Conservation (phyloP, 2,888 invertebrate genomes). For the Drosophila pseudotakahashii region DNA sequence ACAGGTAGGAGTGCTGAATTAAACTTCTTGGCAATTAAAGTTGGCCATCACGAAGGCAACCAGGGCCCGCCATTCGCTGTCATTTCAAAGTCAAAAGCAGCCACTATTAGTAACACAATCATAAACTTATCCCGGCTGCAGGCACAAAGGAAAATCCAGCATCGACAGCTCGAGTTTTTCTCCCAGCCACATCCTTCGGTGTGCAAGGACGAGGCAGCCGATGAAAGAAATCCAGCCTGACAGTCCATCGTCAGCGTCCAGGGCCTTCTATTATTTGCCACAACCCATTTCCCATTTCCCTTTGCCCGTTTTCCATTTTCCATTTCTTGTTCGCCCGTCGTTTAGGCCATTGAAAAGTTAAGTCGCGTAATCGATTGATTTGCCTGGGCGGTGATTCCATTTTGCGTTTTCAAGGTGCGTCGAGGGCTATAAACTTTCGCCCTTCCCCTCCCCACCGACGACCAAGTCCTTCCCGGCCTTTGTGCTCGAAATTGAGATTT, state of each 20-base stretch:
- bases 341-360: conserved; percentile 78
- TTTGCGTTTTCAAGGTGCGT: conserved; percentile 68
- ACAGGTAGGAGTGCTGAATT: conserved; percentile 7
- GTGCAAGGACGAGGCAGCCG: conserved; percentile 31
- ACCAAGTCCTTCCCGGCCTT: conserved; percentile 38
- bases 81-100: conserved; percentile 39
- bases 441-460: conserved; percentile 5
- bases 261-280: conserved; percentile 37
- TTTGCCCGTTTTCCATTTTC: not conserved
- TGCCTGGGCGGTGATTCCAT: conserved; percentile 56
- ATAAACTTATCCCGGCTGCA: conserved; percentile 36
- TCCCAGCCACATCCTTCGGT: conserved; percentile 18
- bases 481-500: conserved; percentile 80
- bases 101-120: conserved; percentile 58
- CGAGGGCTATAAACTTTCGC: conserved; percentile 59
- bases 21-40: conserved; percentile 18
- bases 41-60: conserved; percentile 4
- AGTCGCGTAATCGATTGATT: conserved; percentile 82
- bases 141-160: conserved; percentile 12
- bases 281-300: not conserved
- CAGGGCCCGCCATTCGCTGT: conserved; percentile 13
- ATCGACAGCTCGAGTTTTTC: conserved; percentile 7
- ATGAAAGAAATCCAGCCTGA: conserved; percentile 61
- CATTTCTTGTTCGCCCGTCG: conserved; percentile 41
- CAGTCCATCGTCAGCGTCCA: conserved; percentile 50